A percentile compares a stretch with the other conserved stretches of the same genome.
These are phyloP conservation scores for Ailuropoda melanoleuca DNA, from an alignment of 2,113 vertebrate genomes.

Conservation along the genomic window DNA sequence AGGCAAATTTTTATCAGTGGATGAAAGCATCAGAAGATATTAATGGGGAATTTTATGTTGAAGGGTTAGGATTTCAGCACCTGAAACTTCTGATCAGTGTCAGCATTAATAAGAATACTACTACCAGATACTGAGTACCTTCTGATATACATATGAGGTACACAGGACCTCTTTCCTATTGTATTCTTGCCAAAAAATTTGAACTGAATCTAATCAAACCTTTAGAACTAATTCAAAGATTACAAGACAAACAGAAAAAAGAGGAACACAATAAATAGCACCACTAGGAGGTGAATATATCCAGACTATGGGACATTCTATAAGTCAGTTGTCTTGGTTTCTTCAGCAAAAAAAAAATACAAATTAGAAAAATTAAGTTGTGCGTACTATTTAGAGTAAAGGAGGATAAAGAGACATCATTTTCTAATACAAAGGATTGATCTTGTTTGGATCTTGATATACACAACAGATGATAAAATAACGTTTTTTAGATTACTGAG, in stretches of 20 bases:
- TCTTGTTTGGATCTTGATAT: not conserved
- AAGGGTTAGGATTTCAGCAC: not conserved
- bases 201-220: not conserved
- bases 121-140: not conserved
- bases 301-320: not conserved
- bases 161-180: not conserved
- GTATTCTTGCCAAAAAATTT: not conserved
- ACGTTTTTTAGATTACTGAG: not conserved
- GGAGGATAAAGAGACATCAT: not conserved
- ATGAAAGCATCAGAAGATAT: not conserved
- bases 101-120: not conserved
- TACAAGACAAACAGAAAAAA: not conserved
- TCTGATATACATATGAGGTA: not conserved
- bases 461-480: not conserved
- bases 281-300: not conserved
- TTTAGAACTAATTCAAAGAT: not conserved
- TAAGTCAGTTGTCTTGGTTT: not conserved
- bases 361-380: not conserved
- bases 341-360: not conserved
- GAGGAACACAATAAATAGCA: not conserved
- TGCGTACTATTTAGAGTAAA: not conserved
- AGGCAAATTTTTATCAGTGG: not conserved
- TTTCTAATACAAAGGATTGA: not conserved
- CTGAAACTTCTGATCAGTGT: not conserved
- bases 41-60: not conserved